These are phyloP conservation scores for Sarcophaga caerulescens DNA, from an alignment of 2,888 invertebrate genomes.

Conservation along the genomic window DNA sequence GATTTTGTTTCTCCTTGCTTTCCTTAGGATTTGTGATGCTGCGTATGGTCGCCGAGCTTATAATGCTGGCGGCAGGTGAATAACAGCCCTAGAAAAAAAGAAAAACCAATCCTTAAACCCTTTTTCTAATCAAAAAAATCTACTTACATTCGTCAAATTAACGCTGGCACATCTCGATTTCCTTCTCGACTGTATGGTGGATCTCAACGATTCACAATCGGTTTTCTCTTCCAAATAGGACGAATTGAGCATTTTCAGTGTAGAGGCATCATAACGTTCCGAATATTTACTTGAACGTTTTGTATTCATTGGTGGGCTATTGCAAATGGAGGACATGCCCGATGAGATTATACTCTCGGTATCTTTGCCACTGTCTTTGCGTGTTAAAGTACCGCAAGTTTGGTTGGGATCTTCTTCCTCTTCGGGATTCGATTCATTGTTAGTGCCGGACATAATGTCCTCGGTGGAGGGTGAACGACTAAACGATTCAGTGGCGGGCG, in stretches of 20 bases:
- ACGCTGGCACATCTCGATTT: constrained; percentile 75
- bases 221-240: constrained; percentile 73
- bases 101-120: neutral
- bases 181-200: constrained; percentile 71
- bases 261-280: constrained; percentile 77
- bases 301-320: constrained; percentile 76
- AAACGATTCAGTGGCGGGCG: constrained; percentile 70
- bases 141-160: constrained; percentile 78
- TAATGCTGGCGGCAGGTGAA: constrained; percentile 86
- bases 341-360: constrained; percentile 78
- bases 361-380: constrained; percentile 78
- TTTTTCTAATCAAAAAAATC: neutral
- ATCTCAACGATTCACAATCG: constrained; percentile 76
- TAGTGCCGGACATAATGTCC: constrained; percentile 65
- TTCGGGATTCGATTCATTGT: constrained; percentile 47
- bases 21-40: constrained; percentile 88
- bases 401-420: constrained; percentile 22
- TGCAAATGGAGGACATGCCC: constrained; percentile 79
- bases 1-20: constrained; percentile 89
- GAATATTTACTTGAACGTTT: constrained; percentile 78
- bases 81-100: constrained; percentile 84
- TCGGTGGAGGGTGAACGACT: constrained; percentile 72
- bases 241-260: constrained; percentile 75
- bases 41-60: constrained; percentile 85
- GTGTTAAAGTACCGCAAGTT: constrained; percentile 69